Evolutionary conservation across 2,888 invertebrate species (phyloP), one percentile per base, ranked within the genome.

Genomic region (Lasius platythorax): DNA sequence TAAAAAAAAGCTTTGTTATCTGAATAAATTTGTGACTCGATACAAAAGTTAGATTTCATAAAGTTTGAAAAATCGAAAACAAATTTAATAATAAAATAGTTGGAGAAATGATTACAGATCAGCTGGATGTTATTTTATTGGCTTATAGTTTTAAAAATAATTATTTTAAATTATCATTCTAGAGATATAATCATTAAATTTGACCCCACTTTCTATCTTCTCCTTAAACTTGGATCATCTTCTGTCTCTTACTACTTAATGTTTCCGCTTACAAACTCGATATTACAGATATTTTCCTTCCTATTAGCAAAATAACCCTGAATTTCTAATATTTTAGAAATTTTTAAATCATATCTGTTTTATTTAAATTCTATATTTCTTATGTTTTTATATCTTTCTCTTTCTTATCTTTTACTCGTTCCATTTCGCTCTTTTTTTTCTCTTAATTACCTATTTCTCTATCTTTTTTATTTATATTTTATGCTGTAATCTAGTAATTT

Each of bases 21-120:
- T 67, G n/a, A 50, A 50, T 15, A 37, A 64, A 23, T 61, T 40
- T 43, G 5, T 18, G 18, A 43, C n/a, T n/a, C 28, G 23, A 67
- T 40, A n/a, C 2, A 53, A 53, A 67, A 67, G 18, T 78, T 68
- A n/a, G 28, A 68, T 78, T 78, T 56, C 0, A 70, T 23, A 56
- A 68, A 56, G 53, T 15, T 56, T 56, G 15, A 67, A 67, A 53
- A 68, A 78, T 53, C 15, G 40, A 53, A 61, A 61, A 58, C 30
- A 46, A 74, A 46, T 15, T 46, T 75, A 64, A 11, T 73, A 1
- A 23, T 61, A 50, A 23, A 50, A 33, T 15, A 28, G 23, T 30
- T 28, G 37, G 23, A 66, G 37, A 53, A 68, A 67, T 30, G 1
- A 76, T 18, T 53, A 30, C 53, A 28, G 23, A n/a, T 68, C n/a